A percentile compares a stretch with the other conserved stretches of the same genome.
Evolutionary conservation across 2,888 invertebrate species (phyloP).

Genomic region (Lissonota sp.): DNA sequence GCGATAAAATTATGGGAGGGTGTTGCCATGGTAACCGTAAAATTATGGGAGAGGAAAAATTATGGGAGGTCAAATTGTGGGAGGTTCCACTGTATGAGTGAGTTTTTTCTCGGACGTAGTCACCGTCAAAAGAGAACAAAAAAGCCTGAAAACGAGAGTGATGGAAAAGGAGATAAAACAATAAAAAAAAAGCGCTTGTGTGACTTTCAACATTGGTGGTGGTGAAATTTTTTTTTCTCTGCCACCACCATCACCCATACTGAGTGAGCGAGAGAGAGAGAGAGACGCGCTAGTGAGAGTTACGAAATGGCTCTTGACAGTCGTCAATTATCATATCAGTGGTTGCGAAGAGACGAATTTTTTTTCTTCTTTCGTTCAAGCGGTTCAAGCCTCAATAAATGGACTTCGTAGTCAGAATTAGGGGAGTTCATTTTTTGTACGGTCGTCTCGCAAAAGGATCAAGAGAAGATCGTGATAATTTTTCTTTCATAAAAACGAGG

Average conservation of each 20-base stretch:
- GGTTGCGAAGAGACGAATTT: slow-evolving; percentile 43
- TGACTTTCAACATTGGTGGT: slow-evolving; percentile 27
- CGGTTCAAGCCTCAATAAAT: slow-evolving; percentile 1
- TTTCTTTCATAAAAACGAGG: neutral
- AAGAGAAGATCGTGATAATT: neutral
- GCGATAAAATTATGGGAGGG: too few species aligned
- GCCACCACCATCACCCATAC: slow-evolving; percentile 21
- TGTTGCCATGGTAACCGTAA: too few species aligned
- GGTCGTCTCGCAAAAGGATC: neutral
- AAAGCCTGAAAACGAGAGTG: slow-evolving; percentile 55
- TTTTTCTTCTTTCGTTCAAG: neutral
- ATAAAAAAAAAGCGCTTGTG: slow-evolving; percentile 14
- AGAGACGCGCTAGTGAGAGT: slow-evolving; percentile 52
- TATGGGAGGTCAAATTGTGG: too few species aligned
- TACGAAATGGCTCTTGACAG: slow-evolving; percentile 65
- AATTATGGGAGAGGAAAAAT: too few species aligned
- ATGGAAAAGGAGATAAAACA: slow-evolving; percentile 29
- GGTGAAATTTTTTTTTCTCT: slow-evolving; percentile 41
- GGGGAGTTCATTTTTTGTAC: neutral
- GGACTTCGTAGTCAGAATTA: neutral
- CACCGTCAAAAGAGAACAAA: slow-evolving; percentile 16
- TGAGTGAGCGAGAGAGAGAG: neutral
- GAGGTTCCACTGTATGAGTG: too few species aligned
- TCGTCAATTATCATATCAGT: slow-evolving; percentile 58
- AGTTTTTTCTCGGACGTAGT: slow-evolving; percentile 22